These are phyloP conservation scores for Cyanistes caeruleus DNA, from an alignment of 2,113 vertebrate genomes.

Conservation along the genomic window DNA sequence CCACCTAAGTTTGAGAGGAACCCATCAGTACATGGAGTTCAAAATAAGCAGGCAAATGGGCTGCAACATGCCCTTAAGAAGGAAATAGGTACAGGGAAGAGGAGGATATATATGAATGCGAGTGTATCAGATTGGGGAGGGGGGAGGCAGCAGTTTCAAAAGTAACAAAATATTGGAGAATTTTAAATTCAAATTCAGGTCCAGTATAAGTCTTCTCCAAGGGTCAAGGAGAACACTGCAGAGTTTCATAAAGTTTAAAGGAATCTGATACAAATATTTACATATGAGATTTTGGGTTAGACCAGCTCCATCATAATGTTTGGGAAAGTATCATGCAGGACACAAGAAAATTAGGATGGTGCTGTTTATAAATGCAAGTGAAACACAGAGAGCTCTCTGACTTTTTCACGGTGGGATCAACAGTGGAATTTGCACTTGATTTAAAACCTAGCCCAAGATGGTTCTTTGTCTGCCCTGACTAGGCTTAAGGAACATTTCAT, in stretches of 20 bases:
- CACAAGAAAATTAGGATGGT: not conserved
- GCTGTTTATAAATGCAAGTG: not conserved
- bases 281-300: not conserved
- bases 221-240: not conserved
- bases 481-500: not conserved
- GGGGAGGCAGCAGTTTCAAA: not conserved
- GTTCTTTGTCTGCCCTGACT: not conserved
- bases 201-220: not conserved
- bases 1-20: not conserved
- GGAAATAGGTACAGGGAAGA: not conserved
- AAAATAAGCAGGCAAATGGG: not conserved
- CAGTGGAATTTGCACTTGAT: not conserved
- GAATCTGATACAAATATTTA: not conserved
- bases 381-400: not conserved
- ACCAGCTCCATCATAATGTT: not conserved
- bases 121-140: not conserved
- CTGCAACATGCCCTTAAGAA: not conserved
- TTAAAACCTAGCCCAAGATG: not conserved
- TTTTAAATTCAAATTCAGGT: not conserved
- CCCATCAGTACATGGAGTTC: not conserved
- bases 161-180: not conserved
- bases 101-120: rapidly evolving
- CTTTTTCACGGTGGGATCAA: not conserved
- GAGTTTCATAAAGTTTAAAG: not conserved
- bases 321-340: not conserved